Base-by-base conservation (phyloP, 2,113 vertebrate genomes). In the Athene cunicularia region DNA sequence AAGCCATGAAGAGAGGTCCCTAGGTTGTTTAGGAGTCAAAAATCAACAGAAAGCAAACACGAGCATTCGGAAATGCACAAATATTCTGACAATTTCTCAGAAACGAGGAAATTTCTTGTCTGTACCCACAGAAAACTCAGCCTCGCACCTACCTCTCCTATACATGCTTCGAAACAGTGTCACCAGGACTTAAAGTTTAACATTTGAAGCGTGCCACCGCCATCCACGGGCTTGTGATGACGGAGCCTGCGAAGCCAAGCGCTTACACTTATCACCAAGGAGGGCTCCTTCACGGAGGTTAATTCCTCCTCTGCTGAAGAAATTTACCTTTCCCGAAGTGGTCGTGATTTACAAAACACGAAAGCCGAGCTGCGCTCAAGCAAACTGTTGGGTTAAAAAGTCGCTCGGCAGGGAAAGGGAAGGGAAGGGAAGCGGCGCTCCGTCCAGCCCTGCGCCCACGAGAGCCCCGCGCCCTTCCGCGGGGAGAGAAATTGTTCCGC, bases 271-370 rank as follows among this genome's bases (percentile, higher is more conserved):
- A 55, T 21, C 86, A 28, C 7, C 5, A 82, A 75, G 86, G 60
- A 83, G 82, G 59, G 91, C 74, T 95, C 90, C 90, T 90, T 70
- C 88, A 55, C 79, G 41, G 33, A 74, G 73, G 76, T 71, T 79
- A 85, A 93, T 89, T 73, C 93, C 91, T 90, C 81, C 80, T 92
- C 73, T 80, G 21, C 59, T 10, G 67, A 76, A 55, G 92, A 91
- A 97, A 90, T 88, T 66, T 43, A 88, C 93, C 93, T 96, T 95
- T 89, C 79, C 70, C 70, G 64, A 96, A 76, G 64, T 45, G 58
- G 59, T 37, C 89, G 30, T 32, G 70, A 82, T 86, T 90, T 95
- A 75, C 41, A 68, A 82, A 71, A 30, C 26, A 45, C 21, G 43
- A 30, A 28, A 92, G 58, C 32, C 59, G 35, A 67, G 24, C 67